A percentile compares a stretch with the other conserved stretches of the same genome.
Conservation (phyloP, 2,113 vertebrate species). For the Crotophaga sulcirostris region DNA sequence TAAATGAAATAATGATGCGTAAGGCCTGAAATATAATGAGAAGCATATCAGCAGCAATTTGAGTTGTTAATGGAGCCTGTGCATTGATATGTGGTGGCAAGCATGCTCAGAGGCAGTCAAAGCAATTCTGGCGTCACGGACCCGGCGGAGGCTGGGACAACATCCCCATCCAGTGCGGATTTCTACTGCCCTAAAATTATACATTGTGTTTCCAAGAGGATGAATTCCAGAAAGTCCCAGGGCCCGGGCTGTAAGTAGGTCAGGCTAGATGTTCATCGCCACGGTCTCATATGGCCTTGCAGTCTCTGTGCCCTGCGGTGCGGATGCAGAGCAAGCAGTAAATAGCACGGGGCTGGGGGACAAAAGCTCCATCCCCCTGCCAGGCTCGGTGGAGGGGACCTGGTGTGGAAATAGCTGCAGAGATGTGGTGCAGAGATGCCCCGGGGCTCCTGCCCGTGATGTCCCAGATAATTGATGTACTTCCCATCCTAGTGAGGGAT, state of each 20-base stretch:
- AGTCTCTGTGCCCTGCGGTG: not conserved
- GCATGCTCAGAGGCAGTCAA: not conserved
- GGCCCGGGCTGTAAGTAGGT: slow-evolving; percentile 51
- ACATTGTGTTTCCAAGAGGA: not conserved
- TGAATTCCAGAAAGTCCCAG: slow-evolving; percentile 36
- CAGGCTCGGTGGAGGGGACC: not conserved
- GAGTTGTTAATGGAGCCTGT: slow-evolving; percentile 1
- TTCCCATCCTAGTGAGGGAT: rapidly evolving
- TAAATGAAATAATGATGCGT: slow-evolving; percentile 26
- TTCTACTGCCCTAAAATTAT: not conserved
- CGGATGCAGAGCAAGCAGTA: slow-evolving; percentile 11
- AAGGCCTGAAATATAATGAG: not conserved
- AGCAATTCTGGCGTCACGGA: not conserved
- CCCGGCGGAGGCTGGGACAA: not conserved
- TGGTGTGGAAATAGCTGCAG: not conserved
- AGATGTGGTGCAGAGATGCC: rapidly evolving
- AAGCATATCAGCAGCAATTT: not conserved
- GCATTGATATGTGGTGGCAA: not conserved
- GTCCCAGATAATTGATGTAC: not conserved
- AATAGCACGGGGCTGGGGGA: not conserved
- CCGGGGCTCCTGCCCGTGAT: rapidly evolving
- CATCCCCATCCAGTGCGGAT: not conserved
- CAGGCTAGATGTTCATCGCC: slow-evolving; percentile 36
- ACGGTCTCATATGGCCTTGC: not conserved
- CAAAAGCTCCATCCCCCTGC: not conserved